Conservation (phyloP, 2,797 vertebrate species). For the Xiphophorus birchmanni region DNA sequence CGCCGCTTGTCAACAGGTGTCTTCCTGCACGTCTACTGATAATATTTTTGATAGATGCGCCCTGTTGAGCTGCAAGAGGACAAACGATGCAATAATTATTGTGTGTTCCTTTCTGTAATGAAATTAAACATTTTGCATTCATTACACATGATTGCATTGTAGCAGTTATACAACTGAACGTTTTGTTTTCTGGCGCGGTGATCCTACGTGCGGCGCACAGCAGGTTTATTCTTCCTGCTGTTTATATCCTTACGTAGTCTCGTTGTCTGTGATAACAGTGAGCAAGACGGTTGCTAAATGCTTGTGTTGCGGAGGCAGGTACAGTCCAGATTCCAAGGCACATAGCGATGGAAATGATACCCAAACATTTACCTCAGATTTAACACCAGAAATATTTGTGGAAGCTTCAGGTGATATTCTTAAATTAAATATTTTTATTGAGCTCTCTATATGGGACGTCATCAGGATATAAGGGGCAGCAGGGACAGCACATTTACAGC, state of each 20-base stretch:
- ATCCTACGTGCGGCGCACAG: background rate
- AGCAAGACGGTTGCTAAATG: constrained; percentile 37
- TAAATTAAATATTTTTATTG: background rate
- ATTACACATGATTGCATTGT: constrained; percentile 35
- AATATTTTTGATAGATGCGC: constrained; percentile 14
- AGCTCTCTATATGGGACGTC: background rate
- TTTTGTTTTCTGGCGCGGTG: constrained; percentile 18
- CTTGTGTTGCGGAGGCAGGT: constrained; percentile 39
- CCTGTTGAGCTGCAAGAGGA: constrained; percentile 1
- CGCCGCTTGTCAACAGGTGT: constrained; percentile 57
- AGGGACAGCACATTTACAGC: background rate
- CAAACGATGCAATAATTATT: background rate
- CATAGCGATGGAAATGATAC: constrained; percentile 9
- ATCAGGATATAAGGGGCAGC: background rate
- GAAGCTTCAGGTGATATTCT: background rate
- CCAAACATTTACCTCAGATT: constrained; percentile 11
- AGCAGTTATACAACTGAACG: constrained; percentile 12
- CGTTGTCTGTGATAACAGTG: constrained; percentile 10
- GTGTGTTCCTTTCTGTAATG: constrained; percentile 23
- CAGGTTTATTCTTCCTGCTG: background rate
- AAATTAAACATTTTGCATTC: constrained; percentile 20
- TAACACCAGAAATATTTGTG: background rate
- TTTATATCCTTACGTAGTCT: background rate
- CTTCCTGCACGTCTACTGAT: constrained; percentile 8
- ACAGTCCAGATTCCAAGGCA: constrained; percentile 22